phyloP scores from a whole-genome alignment of 2,888 invertebrate genomes.

The Sarcophaga variegata region DNA sequence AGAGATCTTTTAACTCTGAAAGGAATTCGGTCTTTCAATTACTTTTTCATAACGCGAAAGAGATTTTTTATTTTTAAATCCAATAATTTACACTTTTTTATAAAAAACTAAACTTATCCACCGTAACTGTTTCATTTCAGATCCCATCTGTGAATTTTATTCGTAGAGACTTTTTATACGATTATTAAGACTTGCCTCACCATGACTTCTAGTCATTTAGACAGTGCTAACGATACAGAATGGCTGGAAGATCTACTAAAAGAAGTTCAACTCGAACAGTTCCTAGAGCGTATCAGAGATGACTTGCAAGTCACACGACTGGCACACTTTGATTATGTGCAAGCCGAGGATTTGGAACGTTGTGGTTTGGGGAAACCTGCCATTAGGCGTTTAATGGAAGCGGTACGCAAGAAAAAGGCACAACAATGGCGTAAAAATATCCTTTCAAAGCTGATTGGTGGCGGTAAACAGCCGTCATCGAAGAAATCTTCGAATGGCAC shows the following conservation, averaged over 20 bases:
- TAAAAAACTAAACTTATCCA: too few relatives aligned
- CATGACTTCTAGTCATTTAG: conserved; percentile 64
- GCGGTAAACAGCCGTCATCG: conserved; percentile 83
- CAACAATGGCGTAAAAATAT: conserved; percentile 92
- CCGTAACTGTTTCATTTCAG: neutral
- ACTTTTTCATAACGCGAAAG: too few relatives aligned
- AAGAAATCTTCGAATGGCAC: conserved; percentile 77
- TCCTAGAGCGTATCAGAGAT: conserved; percentile 93
- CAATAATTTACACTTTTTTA: too few relatives aligned
- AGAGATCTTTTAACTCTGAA: too few relatives aligned
- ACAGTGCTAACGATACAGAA: conserved; percentile 74
- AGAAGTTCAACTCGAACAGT: conserved; percentile 96
- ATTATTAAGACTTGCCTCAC: neutral
- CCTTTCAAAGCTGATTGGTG: conserved; percentile 89
- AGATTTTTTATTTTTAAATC: too few relatives aligned
- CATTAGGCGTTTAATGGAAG: conserved; percentile 93
- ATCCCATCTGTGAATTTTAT: neutral
- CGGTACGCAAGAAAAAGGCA: conserved; percentile 93
- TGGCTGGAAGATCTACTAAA: conserved; percentile 90
- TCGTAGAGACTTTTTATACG: too few relatives aligned
- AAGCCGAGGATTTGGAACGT: conserved; percentile 95
- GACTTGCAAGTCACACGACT: conserved; percentile 95
- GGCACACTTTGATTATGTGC: conserved; percentile 99
- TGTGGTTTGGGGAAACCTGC: conserved; percentile 98
- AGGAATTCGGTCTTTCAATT: too few relatives aligned